These are phyloP conservation scores for Ligdia adustata DNA, from an alignment of 2,888 invertebrate species.

Conservation along the genomic window DNA sequence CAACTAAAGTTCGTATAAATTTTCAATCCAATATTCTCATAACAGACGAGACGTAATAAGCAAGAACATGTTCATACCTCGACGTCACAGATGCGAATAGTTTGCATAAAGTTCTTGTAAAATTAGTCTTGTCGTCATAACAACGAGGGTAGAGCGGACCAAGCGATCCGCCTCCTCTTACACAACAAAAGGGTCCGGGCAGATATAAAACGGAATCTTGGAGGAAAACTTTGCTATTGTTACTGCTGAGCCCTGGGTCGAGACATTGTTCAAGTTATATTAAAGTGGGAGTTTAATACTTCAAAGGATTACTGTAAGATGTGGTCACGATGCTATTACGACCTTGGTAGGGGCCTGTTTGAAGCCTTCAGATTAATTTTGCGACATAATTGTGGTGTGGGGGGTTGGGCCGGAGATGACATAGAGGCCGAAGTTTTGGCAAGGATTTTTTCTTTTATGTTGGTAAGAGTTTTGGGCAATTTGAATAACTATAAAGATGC, in stretches of 20 bases:
- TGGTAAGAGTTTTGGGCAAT: too few species aligned
- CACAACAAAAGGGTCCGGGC: slow-evolving; percentile 62
- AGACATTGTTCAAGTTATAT: slow-evolving; percentile 78
- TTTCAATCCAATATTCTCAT: too few species aligned
- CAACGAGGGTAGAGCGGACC: slow-evolving; percentile 53
- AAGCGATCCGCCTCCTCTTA: slow-evolving; percentile 45
- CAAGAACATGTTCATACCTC: slow-evolving; percentile 13
- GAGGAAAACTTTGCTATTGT: slow-evolving; percentile 77
- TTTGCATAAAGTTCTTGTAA: slow-evolving; percentile 47
- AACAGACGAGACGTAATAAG: slow-evolving; percentile 4
- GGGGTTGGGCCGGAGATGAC: slow-evolving; percentile 14
- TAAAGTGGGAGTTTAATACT: slow-evolving; percentile 76
- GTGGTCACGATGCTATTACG: slow-evolving; percentile 63
- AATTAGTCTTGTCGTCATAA: slow-evolving; percentile 61
- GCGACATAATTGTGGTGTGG: slow-evolving; percentile 41
- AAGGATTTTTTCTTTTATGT: slow-evolving; percentile 19
- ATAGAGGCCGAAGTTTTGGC: slow-evolving; percentile 17
- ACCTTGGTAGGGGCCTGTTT: slow-evolving; percentile 46
- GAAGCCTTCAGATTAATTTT: slow-evolving; percentile 54
- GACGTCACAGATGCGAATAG: slow-evolving; percentile 24
- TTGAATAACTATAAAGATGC: too few species aligned
- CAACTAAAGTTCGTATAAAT: too few species aligned
- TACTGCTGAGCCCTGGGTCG: slow-evolving; percentile 66
- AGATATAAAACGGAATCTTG: slow-evolving; percentile 73
- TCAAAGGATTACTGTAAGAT: slow-evolving; percentile 73